A percentile compares a stretch with the other conserved stretches of the same genome.
Conservation (phyloP, 1,140 invertebrate genomes). For the Notospermus geniculatus region DNA sequence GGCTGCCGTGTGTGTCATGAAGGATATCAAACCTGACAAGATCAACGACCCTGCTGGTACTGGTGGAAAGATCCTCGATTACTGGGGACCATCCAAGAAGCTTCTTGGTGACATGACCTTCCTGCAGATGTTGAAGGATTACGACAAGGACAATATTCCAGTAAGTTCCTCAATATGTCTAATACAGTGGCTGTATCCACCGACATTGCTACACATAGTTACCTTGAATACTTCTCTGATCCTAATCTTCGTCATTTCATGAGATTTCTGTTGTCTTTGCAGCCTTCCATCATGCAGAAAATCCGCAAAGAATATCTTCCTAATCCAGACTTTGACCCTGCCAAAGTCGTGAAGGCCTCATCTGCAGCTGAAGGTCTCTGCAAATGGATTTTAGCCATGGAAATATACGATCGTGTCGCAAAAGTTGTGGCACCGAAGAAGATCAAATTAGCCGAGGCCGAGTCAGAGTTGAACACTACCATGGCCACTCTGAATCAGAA, state of each 20-base stretch:
- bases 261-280: constrained; percentile 8
- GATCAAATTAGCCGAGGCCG: constrained; percentile 65
- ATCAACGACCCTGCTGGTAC: constrained; percentile 61
- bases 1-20: constrained; percentile 57
- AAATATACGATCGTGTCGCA: constrained; percentile 85
- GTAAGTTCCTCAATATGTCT: too few species aligned
- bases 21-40: constrained; percentile 53
- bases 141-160: constrained; percentile 70
- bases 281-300: constrained; percentile 71
- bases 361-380: constrained; percentile 73
- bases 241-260: not conserved
- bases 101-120: constrained; percentile 88
- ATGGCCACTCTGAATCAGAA: constrained; percentile 80
- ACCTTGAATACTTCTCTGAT: too few species aligned
- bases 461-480: constrained; percentile 78
- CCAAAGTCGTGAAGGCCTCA: constrained; percentile 85
- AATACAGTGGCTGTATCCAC: too few species aligned
- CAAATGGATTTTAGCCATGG: constrained; percentile 92
- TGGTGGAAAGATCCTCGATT: constrained; percentile 81
- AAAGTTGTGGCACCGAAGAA: constrained; percentile 62
- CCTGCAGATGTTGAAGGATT: constrained; percentile 77
- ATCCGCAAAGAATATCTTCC: constrained; percentile 82
- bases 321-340: constrained; percentile 82
- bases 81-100: constrained; percentile 88
- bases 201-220: too few species aligned